Evolutionary conservation across 2,113 vertebrate species (phyloP).

Genomic region (Numida meleagris): DNA sequence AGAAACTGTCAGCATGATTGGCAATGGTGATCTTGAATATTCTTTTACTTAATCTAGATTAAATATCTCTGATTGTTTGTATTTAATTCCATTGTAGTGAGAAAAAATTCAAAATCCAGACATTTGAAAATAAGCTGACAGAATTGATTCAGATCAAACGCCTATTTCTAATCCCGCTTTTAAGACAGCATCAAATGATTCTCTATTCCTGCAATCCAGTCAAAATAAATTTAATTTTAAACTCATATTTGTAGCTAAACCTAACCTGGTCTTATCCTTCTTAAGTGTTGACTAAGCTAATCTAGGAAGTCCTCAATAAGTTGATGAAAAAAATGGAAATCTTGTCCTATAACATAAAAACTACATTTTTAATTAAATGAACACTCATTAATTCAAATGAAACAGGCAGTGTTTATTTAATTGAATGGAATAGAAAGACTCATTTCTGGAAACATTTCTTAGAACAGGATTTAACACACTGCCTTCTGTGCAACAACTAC

Average conservation of each 20-base stretch:
- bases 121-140: not conserved
- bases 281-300: not conserved
- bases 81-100: not conserved
- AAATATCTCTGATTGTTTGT: not conserved
- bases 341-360: not conserved
- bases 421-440: not conserved
- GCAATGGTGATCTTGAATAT: not conserved
- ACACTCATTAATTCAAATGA: constrained; percentile 16
- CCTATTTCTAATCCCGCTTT: not conserved
- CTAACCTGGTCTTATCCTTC: not conserved
- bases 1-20: not conserved
- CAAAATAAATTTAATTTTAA: not conserved
- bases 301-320: not conserved
- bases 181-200: not conserved
- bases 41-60: not conserved
- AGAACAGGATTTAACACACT: not conserved
- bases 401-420: not conserved
- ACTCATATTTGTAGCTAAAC: not conserved
- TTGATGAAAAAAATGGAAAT: not conserved
- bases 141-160: not conserved
- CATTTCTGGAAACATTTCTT: not conserved
- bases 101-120: not conserved
- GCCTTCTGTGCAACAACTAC: not conserved
- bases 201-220: not conserved
- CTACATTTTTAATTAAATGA: constrained; percentile 11